Evolutionary conservation across 2,888 invertebrate species (phyloP), one percentile per base, ranked within the genome.

Genomic region (Hybos culiciformis): DNA sequence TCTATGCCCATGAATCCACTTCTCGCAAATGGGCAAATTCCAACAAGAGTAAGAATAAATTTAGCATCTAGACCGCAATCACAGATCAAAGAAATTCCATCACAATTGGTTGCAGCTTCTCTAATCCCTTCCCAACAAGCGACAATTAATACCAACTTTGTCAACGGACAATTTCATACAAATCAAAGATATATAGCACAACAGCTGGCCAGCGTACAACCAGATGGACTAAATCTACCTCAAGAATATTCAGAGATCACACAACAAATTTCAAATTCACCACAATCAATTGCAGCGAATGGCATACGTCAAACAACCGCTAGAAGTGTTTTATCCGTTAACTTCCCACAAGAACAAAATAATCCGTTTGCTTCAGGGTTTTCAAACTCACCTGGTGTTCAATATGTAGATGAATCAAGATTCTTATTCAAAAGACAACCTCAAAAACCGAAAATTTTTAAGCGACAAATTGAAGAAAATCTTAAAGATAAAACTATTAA

Each of bases 151-250:
- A 66, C 66, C 0, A 74, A 75, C 53, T 77, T 74, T 47, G 61
- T 75, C 1, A 78, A 79, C 53, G 80, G 80, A 0, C 80, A 80
- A 58, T 71, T 79, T 37, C 72, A 70, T 46, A 44, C 71, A 1
- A 66, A 71, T 1, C 73, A 67, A 33, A 66, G 75, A 17, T 60
- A 73, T 18, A 68, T 75, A 4, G 70, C 75, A 1, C 74, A 76
- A 50, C 77, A 76, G 50, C 61, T 75, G 3, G 55, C 73, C 5
- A 55, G 73, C 5, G 55, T 55, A 1, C 45, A 52, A 12, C 44
- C 43, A n/a, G n/a, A n/a, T n/a, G 41, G 26, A 40, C 46, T 32
- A 26, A 36, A 29, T 40, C 38, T 5, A 24, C 43, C 8, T 14
- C 36, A 8, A 19, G 32, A 37, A 19, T 46, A 14, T 6, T 39